A percentile compares a stretch with the other conserved stretches of the same genome.
Conservation (phyloP, 2,797 vertebrate genomes). For the Siniperca obscura region DNA sequence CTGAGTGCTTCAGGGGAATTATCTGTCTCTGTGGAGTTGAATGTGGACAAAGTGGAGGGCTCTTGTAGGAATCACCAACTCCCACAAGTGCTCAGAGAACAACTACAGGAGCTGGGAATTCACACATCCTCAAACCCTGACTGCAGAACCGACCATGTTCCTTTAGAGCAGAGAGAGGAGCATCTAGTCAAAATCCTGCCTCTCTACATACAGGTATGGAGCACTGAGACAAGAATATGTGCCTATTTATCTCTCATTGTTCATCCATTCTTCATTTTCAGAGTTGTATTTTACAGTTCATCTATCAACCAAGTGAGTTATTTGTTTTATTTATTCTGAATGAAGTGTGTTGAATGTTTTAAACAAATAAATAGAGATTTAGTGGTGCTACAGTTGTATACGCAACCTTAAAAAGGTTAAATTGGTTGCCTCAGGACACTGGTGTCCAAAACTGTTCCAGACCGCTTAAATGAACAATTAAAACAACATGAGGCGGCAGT, state of each 20-base stretch:
- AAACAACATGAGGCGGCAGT: conserved; percentile 33
- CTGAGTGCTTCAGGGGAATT: conserved; percentile 83
- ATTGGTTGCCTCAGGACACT: background rate
- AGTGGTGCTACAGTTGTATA: background rate
- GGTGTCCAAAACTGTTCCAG: conserved; percentile 11
- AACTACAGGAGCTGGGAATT: conserved; percentile 73
- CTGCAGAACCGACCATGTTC: conserved; percentile 29
- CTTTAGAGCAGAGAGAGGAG: conserved; percentile 65
- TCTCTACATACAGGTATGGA: conserved; percentile 82
- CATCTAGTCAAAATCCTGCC: conserved; percentile 72
- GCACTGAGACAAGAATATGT: background rate
- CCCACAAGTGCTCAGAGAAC: conserved; percentile 70
- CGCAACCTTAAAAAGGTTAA: conserved; percentile 1
- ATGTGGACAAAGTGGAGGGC: conserved; percentile 55
- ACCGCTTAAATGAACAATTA: conserved; percentile 21
- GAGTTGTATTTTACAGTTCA: conserved; percentile 8
- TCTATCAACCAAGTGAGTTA: background rate
- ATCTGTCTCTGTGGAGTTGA: conserved; percentile 70
- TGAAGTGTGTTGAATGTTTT: background rate
- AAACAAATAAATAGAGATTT: background rate
- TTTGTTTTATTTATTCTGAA: background rate
- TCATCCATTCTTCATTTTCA: background rate
- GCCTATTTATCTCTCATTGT: background rate
- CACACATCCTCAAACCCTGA: conserved; percentile 29
- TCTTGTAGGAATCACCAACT: conserved; percentile 51